Conservation (phyloP, 2,888 invertebrate genomes). For the Xanthia icteritia region DNA sequence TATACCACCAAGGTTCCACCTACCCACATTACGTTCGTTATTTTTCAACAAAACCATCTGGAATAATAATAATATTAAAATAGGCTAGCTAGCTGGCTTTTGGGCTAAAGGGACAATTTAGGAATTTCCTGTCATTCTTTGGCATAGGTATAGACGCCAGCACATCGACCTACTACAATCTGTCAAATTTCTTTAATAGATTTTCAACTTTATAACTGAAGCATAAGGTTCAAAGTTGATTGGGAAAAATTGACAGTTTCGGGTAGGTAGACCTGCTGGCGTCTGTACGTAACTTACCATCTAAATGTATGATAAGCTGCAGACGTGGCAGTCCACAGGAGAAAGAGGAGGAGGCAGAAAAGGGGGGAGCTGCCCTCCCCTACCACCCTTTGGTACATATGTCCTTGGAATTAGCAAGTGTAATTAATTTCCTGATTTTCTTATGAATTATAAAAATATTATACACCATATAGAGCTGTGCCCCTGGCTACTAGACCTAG, state of each 20-base stretch:
- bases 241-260: too few relatives aligned
- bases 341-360: not conserved
- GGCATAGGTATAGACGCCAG: too few relatives aligned
- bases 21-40: not conserved
- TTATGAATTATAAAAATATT: not conserved
- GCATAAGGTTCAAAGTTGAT: too few relatives aligned
- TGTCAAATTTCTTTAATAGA: too few relatives aligned
- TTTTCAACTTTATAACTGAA: too few relatives aligned
- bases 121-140: not conserved
- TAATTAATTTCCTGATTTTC: not conserved
- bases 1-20: not conserved
- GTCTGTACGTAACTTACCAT: not conserved
- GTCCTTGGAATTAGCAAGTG: not conserved
- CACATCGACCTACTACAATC: too few relatives aligned
- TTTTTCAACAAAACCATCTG: not conserved
- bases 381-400: not conserved
- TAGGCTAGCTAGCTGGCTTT: not conserved
- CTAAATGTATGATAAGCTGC: not conserved
- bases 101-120: not conserved
- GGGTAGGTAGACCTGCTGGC: too few relatives aligned
- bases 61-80: not conserved
- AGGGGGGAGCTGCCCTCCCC: not conserved
- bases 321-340: not conserved
- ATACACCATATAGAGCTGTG: too few relatives aligned
- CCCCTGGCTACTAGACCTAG: not conserved